Percentiles rank a stretch among this genome's conserved stretches.
Conservation (phyloP, 2,888 invertebrate genomes). For the Polyploca ridens region DNA sequence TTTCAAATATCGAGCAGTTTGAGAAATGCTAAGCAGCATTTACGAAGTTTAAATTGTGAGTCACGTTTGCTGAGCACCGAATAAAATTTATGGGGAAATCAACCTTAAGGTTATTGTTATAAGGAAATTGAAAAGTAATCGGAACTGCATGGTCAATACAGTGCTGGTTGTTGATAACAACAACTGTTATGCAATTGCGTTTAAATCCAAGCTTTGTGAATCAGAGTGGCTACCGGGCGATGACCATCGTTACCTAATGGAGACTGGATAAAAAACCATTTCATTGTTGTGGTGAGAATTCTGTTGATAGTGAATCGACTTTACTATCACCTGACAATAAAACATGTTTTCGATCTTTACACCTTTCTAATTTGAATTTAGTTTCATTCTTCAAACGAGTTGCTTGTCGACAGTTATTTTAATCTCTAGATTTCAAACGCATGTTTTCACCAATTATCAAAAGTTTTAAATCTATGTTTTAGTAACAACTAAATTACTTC, state of each 20-base stretch:
- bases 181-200: slow-evolving; percentile 43
- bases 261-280: slow-evolving; percentile 25
- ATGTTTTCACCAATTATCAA: background rate
- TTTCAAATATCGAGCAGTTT: slow-evolving; percentile 54
- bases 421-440: background rate
- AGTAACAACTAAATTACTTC: background rate
- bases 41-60: slow-evolving; percentile 28
- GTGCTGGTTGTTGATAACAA: slow-evolving; percentile 23
- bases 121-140: slow-evolving; percentile 8
- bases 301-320: slow-evolving; percentile 27
- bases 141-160: too few relatives aligned
- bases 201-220: slow-evolving; percentile 25
- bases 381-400: slow-evolving; percentile 23
- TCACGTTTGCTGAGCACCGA: slow-evolving; percentile 33
- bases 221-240: slow-evolving; percentile 39
- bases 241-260: slow-evolving; percentile 52
- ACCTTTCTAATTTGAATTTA: slow-evolving; percentile 57
- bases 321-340: slow-evolving; percentile 32
- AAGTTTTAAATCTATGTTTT: background rate
- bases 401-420: background rate
- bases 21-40: slow-evolving; percentile 49
- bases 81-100: slow-evolving; percentile 19
- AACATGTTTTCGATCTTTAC: slow-evolving; percentile 33
- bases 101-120: slow-evolving; percentile 20
- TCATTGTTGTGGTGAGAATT: slow-evolving; percentile 37